phyloP scores from a whole-genome alignment of 2,113 vertebrate genomes.

The Ictalurus punctatus region DNA sequence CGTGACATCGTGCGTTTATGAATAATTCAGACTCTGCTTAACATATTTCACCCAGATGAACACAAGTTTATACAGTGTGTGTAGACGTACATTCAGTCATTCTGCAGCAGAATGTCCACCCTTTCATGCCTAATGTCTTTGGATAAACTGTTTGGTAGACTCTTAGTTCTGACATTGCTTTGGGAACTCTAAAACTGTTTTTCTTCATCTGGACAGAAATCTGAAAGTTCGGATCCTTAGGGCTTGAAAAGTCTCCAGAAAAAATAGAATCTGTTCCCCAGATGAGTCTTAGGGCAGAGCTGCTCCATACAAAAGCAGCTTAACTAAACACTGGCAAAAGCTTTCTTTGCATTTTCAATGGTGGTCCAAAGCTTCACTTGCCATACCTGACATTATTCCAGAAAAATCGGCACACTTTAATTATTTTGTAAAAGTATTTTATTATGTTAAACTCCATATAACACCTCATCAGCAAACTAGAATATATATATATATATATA shows the following conservation, averaged over 20 bases:
- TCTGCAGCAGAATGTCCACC: neutral
- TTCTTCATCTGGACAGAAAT: conserved; percentile 40
- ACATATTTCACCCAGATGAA: neutral
- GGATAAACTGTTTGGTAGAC: conserved; percentile 21
- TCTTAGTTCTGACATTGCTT: conserved; percentile 33
- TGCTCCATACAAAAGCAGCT: conserved; percentile 33
- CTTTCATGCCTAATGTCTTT: conserved; percentile 17
- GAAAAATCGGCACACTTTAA: conserved; percentile 28
- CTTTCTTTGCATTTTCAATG: neutral
- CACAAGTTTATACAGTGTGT: neutral
- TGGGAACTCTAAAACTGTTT: conserved; percentile 37
- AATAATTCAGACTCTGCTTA: neutral
- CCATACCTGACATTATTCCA: conserved; percentile 7
- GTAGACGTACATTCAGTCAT: neutral
- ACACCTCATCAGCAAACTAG: conserved; percentile 38
- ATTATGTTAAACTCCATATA: conserved; percentile 35
- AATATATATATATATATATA: too few relatives aligned
- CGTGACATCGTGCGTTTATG: neutral
- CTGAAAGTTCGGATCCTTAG: conserved; percentile 32
- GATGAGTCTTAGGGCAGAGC: conserved; percentile 32
- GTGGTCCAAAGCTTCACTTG: neutral
- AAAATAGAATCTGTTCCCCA: conserved; percentile 42
- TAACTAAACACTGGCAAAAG: conserved; percentile 22
- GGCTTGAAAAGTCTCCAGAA: conserved; percentile 42
- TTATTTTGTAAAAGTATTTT: conserved; percentile 30